phyloP scores from a whole-genome alignment of 2,797 vertebrate species.

The Chromobotia macracanthus region DNA sequence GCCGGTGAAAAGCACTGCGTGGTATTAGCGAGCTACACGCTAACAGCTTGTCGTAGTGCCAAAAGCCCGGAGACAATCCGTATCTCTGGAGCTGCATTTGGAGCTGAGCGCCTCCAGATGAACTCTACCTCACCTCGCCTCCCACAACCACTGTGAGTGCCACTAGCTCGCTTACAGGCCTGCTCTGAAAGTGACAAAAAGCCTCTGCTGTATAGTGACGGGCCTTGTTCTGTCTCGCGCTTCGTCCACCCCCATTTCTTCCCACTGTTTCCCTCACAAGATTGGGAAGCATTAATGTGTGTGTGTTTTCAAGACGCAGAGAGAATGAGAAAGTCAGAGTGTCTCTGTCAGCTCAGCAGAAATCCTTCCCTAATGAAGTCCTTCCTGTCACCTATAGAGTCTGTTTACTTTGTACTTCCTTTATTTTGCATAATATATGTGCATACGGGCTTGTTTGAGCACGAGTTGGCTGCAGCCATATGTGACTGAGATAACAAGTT shows the following conservation, averaged over 20 bases:
- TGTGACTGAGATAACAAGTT: conserved; percentile 41
- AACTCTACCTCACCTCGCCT: conserved; percentile 63
- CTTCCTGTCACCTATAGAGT: conserved; percentile 51
- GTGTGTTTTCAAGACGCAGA: conserved; percentile 24
- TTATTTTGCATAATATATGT: conserved; percentile 51
- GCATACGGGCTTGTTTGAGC: conserved; percentile 44
- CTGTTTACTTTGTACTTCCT: conserved; percentile 51
- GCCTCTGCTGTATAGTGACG: conserved; percentile 53
- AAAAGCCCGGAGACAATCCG: conserved; percentile 50
- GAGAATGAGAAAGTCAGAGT: conserved; percentile 37
- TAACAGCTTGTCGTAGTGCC: conserved; percentile 46
- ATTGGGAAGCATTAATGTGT: conserved; percentile 25
- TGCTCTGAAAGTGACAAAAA: conserved; percentile 63
- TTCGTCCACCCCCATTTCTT: conserved; percentile 48
- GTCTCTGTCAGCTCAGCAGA: conserved; percentile 59
- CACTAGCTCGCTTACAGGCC: conserved; percentile 57
- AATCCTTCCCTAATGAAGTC: conserved; percentile 59
- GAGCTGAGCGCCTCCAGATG: conserved; percentile 52
- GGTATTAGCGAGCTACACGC: conserved; percentile 38
- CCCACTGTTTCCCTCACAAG: conserved; percentile 41
- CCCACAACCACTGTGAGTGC: conserved; percentile 49
- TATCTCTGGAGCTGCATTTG: conserved; percentile 50
- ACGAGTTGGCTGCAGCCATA: conserved; percentile 30
- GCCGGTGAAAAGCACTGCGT: conserved; percentile 14
- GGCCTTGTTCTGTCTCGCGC: conserved; percentile 48